These are phyloP conservation scores for Achroia grisella DNA, from an alignment of 1,140 invertebrate genomes.

Conservation along the genomic window DNA sequence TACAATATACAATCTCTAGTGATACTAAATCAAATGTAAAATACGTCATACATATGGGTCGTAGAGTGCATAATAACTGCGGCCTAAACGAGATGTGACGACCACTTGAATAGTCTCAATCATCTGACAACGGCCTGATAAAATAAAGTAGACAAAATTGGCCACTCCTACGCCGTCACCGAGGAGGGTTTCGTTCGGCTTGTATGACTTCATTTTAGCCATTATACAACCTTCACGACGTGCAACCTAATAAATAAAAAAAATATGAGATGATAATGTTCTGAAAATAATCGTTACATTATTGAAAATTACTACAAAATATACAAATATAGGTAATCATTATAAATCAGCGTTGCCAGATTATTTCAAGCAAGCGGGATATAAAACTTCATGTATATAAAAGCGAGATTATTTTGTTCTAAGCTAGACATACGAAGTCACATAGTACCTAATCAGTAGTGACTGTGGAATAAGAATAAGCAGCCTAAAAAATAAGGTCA, in stretches of 20 bases:
- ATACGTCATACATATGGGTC: conserved; percentile 51
- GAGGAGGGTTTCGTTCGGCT: conserved; percentile 74
- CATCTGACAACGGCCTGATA: conserved; percentile 76
- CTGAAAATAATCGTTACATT: no score
- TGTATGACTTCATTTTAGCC: conserved; percentile 75
- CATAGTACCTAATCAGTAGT: no score
- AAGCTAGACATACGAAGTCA: no score
- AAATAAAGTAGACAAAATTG: conserved; percentile 78
- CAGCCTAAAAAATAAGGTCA: no score
- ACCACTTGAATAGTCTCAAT: conserved; percentile 75
- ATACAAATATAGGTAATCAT: no score
- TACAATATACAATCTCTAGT: background rate
- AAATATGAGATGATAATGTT: background rate
- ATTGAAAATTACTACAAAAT: no score
- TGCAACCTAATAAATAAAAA: conserved; percentile 45
- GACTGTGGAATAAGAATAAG: no score
- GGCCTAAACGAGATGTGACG: conserved; percentile 41
- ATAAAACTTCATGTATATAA: no score
- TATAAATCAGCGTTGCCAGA: no score
- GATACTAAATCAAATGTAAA: background rate
- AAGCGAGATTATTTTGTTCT: no score
- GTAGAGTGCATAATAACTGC: conserved; percentile 67
- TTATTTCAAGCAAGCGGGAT: no score
- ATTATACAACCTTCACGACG: conserved; percentile 78
- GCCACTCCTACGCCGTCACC: conserved; percentile 76